Percentiles rank a stretch among this genome's conserved stretches.
Conservation (phyloP, 2,888 invertebrate genomes). For the Drosophila algonquin region DNA sequence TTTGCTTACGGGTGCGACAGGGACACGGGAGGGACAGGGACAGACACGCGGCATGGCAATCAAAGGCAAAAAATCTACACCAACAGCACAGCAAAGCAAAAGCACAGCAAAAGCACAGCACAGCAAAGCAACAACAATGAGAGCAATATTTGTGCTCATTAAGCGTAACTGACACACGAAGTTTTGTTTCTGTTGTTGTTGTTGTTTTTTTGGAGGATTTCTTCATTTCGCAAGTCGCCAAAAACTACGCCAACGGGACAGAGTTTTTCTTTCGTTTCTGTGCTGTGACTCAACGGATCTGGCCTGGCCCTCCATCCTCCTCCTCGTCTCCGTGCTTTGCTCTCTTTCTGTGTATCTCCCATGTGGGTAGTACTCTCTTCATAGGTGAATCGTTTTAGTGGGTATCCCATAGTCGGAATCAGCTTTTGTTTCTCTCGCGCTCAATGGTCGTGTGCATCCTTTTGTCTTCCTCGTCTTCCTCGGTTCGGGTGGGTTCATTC, state of each 20-base stretch:
- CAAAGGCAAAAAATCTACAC: conserved; percentile 73
- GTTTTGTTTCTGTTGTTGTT: conserved; percentile 54
- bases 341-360: conserved; percentile 17
- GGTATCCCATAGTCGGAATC: not conserved
- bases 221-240: conserved; percentile 78
- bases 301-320: conserved; percentile 13
- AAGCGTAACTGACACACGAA: conserved; percentile 82
- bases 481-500: conserved; percentile 38
- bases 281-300: conserved; percentile 40
- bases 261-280: conserved; percentile 46
- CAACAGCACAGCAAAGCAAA: conserved; percentile 56
- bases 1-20: too few relatives aligned
- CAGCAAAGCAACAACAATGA: conserved; percentile 58
- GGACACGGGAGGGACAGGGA: not conserved
- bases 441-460: conserved; percentile 38
- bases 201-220: conserved; percentile 72
- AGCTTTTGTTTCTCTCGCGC: not conserved
- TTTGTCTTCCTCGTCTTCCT: conserved; percentile 39
- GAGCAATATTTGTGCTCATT: conserved; percentile 82
- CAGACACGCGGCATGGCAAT: conserved; percentile 67
- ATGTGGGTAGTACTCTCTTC: not conserved
- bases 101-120: too few relatives aligned
- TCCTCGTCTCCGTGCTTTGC: conserved; percentile 7
- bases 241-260: conserved; percentile 57
- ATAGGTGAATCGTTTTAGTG: not conserved